Evolutionary conservation across 37 sponge, comb jelly and placozoan species (phyloP).

Genomic region (Eunapius fragilis): DNA sequence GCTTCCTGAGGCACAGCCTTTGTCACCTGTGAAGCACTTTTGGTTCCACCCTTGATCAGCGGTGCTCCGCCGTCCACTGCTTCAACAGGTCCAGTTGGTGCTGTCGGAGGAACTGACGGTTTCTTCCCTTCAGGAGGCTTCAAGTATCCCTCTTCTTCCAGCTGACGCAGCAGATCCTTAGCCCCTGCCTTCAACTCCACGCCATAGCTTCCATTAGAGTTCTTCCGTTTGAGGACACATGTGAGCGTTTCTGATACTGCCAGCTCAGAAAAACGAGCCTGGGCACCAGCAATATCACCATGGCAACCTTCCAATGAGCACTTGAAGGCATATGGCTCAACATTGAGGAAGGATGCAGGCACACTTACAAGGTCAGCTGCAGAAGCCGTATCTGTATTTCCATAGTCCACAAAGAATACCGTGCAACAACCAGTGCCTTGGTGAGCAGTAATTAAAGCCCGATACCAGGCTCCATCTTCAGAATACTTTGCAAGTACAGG

Average conservation of each 20-base stretch:
- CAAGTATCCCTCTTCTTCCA: neutral
- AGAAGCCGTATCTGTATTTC: conserved; percentile 58
- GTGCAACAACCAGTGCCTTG: neutral
- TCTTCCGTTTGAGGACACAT: neutral
- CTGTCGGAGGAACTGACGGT: neutral
- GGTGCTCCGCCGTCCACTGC: neutral
- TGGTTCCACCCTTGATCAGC: neutral
- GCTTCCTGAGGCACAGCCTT: neutral
- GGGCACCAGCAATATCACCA: neutral
- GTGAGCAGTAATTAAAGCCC: conserved; percentile 31
- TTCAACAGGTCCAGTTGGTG: neutral
- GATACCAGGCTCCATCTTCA: conserved; percentile 69
- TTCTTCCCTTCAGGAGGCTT: neutral
- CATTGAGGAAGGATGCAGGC: conserved; percentile 27
- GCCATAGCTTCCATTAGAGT: neutral
- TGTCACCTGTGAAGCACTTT: neutral
- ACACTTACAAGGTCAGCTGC: conserved; percentile 11
- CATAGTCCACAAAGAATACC: conserved; percentile 79
- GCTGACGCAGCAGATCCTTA: neutral
- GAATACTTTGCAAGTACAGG: conserved; percentile 66
- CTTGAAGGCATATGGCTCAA: conserved; percentile 36
- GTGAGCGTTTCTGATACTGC: conserved; percentile 1
- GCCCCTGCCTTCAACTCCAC: neutral
- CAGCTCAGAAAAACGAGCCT: conserved; percentile 24
- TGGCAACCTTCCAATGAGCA: conserved; percentile 28